phyloP scores from a whole-genome alignment of 2,888 invertebrate species.

The Criorhina ranunculi region DNA sequence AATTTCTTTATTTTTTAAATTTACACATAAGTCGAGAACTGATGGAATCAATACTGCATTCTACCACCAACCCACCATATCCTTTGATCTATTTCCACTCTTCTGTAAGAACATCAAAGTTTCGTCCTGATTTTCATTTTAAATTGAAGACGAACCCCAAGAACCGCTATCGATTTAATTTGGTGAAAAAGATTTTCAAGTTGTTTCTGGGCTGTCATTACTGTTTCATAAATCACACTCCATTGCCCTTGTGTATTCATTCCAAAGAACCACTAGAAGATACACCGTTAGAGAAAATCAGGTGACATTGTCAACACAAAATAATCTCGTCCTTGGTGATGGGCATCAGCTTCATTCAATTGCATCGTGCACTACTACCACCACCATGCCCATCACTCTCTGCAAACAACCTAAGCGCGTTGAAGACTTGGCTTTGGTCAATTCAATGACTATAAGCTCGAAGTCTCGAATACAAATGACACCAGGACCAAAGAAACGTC shows the following conservation, averaged over 20 bases:
- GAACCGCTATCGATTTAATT: not conserved
- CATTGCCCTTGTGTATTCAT: slow-evolving; percentile 24
- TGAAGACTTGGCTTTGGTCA: slow-evolving; percentile 65
- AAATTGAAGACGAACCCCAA: not conserved
- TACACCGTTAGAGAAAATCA: not conserved
- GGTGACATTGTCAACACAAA: slow-evolving; percentile 46
- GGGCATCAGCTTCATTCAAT: slow-evolving; percentile 25
- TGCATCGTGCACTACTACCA: slow-evolving; percentile 2
- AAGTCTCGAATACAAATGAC: slow-evolving; percentile 45
- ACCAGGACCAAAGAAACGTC: slow-evolving; percentile 44
- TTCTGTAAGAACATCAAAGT: no score
- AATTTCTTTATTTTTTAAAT: no score
- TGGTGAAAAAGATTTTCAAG: no score
- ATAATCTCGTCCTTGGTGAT: slow-evolving; percentile 23
- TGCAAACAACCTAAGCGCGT: slow-evolving; percentile 39
- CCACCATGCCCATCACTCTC: not conserved
- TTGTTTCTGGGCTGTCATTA: slow-evolving; percentile 30
- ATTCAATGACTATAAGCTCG: slow-evolving; percentile 49
- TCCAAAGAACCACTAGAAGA: no score
- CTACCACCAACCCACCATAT: no score
- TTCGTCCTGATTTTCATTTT: no score
- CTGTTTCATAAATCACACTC: slow-evolving; percentile 45
- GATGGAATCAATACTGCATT: no score
- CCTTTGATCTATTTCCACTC: no score
- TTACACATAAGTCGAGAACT: no score